These are phyloP conservation scores for Neotragus pygmaeus DNA, from an alignment of 2,113 vertebrate genomes.

Conservation along the genomic window DNA sequence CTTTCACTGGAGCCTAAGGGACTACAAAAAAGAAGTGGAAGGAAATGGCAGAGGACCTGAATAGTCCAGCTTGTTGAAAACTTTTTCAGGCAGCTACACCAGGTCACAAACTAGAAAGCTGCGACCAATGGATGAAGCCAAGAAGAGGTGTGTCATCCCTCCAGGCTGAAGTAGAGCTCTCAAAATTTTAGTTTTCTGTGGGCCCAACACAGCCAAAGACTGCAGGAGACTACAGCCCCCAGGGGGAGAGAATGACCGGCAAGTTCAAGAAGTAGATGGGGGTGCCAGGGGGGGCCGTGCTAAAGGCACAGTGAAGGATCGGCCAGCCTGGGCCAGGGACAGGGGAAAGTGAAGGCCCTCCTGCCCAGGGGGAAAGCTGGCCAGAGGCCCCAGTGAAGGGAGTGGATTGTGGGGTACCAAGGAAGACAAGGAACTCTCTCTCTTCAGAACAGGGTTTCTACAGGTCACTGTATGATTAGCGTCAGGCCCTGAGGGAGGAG, in stretches of 20 bases:
- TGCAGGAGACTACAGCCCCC: neutral
- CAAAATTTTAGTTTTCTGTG: neutral
- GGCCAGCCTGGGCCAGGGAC: neutral
- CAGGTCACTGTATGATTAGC: neutral
- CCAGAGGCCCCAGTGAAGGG: neutral
- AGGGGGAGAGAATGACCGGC: neutral
- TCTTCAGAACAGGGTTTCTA: neutral
- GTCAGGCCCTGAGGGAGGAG: neutral
- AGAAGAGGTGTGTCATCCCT: neutral
- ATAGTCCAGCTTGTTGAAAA: neutral
- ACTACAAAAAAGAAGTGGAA: neutral
- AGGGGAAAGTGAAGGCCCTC: neutral
- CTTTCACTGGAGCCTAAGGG: neutral
- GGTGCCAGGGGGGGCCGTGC: fast-evolving
- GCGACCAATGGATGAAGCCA: neutral
- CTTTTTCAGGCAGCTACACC: neutral
- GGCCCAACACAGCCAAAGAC: neutral
- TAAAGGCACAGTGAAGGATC: neutral
- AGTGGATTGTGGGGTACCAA: neutral
- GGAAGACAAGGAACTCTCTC: neutral
- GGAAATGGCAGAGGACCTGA: neutral
- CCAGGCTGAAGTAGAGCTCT: neutral
- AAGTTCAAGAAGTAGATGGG: neutral
- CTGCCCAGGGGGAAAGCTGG: neutral
- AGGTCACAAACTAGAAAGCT: neutral